These are phyloP conservation scores for Pandemis heparana DNA, from an alignment of 2,888 invertebrate species.

Conservation along the genomic window DNA sequence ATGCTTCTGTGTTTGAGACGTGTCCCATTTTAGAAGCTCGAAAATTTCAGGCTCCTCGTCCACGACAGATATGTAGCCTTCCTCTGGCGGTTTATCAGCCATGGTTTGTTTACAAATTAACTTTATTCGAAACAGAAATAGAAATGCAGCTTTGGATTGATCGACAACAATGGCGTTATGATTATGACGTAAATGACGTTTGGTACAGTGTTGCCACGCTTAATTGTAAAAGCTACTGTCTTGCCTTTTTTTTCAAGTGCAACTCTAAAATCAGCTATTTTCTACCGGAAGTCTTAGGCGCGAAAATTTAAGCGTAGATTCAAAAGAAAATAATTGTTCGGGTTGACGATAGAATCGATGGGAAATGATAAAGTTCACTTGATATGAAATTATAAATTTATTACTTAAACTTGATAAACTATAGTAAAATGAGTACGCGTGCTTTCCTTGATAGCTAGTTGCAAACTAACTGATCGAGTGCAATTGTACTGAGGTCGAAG, in stretches of 20 bases:
- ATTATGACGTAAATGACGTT: conserved; percentile 22
- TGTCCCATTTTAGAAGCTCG: conserved; percentile 79
- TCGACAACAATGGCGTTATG: conserved; percentile 57
- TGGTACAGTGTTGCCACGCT: conserved; percentile 16
- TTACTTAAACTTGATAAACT: too few species aligned
- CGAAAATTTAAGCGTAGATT: neutral
- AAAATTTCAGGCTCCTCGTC: conserved; percentile 80
- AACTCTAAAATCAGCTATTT: neutral
- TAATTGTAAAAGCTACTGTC: neutral
- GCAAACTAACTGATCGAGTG: too few species aligned
- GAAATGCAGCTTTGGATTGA: conserved; percentile 57
- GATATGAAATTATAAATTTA: too few species aligned
- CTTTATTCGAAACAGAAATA: conserved; percentile 59
- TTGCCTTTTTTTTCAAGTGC: neutral
- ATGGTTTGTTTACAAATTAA: conserved; percentile 55
- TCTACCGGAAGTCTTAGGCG: neutral
- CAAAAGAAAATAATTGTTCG: too few species aligned
- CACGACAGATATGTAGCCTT: conserved; percentile 79
- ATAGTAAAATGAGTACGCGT: too few species aligned
- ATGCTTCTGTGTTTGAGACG: conserved; percentile 70
- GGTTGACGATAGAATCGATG: too few species aligned
- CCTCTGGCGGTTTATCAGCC: conserved; percentile 80
- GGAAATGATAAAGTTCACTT: too few species aligned
- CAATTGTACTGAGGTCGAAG: too few species aligned
- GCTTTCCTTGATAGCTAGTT: too few species aligned